phyloP scores from a whole-genome alignment of 1,140 invertebrate genomes.

The Drosophila gunungcola region DNA sequence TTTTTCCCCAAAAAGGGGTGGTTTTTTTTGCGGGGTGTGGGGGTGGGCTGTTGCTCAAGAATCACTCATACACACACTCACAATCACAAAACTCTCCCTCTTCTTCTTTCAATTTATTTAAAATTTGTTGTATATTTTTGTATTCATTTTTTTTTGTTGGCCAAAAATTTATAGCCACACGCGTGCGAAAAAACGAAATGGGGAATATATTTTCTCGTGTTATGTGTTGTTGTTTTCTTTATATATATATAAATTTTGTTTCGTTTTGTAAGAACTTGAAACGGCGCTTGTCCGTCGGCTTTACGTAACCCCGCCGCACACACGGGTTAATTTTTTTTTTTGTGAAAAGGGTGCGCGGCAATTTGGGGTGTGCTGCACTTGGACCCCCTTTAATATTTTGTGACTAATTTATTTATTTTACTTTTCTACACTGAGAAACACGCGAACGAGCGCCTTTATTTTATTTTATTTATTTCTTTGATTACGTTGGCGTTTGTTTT shows the following conservation, averaged over 20 bases:
- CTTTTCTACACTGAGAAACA: conserved; percentile 19
- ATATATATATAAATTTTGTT: conserved; percentile 30
- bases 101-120: conserved; percentile 37
- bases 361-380: conserved; percentile 10
- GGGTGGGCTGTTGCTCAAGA: conserved; percentile 39
- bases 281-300: conserved; percentile 59
- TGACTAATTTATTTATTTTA: conserved; percentile 28
- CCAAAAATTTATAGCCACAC: conserved; percentile 76
- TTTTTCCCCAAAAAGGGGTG: conserved; percentile 25
- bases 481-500: conserved; percentile 64
- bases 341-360: conserved; percentile 21
- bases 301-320: conserved; percentile 74
- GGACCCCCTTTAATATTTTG: conserved; percentile 9
- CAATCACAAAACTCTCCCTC: conserved; percentile 18
- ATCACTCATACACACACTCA: conserved; percentile 19
- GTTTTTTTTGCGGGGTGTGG: background rate
- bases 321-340: conserved; percentile 53
- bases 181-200: conserved; percentile 69
- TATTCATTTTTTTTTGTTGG: conserved; percentile 38
- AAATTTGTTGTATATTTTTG: conserved; percentile 37
- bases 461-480: conserved; percentile 23
- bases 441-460: conserved; percentile 22
- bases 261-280: conserved; percentile 78
- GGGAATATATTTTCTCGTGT: conserved; percentile 53
- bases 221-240: conserved; percentile 49